These are phyloP conservation scores for Isaurus tuberculatus DNA, from an alignment of 92 coral and sea anemone species.

Conservation along the genomic window DNA sequence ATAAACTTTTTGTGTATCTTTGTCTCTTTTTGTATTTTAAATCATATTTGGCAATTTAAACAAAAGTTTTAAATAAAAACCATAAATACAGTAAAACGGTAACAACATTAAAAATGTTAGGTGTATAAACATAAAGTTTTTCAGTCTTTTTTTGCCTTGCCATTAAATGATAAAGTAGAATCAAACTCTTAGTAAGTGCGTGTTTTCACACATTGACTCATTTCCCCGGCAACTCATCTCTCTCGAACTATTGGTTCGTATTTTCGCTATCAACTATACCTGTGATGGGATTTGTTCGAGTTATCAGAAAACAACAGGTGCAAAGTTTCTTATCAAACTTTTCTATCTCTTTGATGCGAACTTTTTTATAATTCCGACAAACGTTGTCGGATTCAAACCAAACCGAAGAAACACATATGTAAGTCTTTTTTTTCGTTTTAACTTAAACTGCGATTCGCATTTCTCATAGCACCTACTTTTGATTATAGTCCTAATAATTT, in stretches of 20 bases:
- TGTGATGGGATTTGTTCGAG: conserved; percentile 4
- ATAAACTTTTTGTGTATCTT: too few species aligned
- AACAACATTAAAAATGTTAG: background rate
- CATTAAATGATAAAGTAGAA: background rate
- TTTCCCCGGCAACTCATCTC: conserved; percentile 16
- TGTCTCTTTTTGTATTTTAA: too few species aligned
- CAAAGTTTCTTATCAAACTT: conserved; percentile 20
- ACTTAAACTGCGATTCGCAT: background rate
- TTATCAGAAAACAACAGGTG: conserved; percentile 30
- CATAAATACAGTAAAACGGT: too few species aligned
- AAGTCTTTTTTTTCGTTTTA: background rate
- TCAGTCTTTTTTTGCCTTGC: background rate
- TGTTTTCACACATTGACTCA: background rate
- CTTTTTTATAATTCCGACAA: background rate
- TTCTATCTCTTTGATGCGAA: conserved; percentile 14
- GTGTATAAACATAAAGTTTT: background rate
- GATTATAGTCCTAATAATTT: too few species aligned
- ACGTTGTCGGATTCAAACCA: background rate
- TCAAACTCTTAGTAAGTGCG: background rate
- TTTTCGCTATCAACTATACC: background rate
- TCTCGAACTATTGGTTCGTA: background rate
- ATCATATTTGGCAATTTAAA: background rate
- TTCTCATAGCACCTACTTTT: too few species aligned
- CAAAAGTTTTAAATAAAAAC: too few species aligned
- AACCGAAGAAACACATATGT: background rate